phyloP scores from a whole-genome alignment of 2,888 invertebrate species.

The Rapana venosa region DNA sequence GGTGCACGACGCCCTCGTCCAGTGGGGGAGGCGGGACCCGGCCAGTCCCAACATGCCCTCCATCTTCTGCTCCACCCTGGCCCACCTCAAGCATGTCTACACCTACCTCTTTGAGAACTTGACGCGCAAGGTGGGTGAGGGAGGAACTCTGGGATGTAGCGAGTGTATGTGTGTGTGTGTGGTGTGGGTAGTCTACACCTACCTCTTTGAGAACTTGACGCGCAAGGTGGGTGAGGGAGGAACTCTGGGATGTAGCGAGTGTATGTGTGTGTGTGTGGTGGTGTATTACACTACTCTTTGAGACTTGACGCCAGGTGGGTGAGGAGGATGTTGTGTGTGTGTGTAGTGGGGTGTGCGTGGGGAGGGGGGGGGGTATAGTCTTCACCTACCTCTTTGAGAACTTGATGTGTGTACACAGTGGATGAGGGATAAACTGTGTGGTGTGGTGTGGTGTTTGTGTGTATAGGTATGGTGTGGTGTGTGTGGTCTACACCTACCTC shows the following conservation, averaged over 20 bases:
- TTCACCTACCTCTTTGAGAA: no score
- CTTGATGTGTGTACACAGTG: not conserved
- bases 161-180: not conserved
- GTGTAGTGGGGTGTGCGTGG: not conserved
- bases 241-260: not conserved
- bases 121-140: conserved; percentile 50
- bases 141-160: not conserved
- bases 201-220: conserved; percentile 63
- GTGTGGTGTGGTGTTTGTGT: no score
- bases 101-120: conserved; percentile 64
- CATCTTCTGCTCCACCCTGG: conserved; percentile 64
- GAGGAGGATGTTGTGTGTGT: not conserved
- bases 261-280: not conserved
- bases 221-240: conserved; percentile 49
- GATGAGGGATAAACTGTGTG: no score
- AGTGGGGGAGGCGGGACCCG: conserved; percentile 65
- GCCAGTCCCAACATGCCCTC: conserved; percentile 50
- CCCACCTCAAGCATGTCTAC: conserved; percentile 71
- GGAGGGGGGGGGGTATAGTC: not conserved
- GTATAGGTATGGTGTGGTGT: no score
- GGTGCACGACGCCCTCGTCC: conserved; percentile 62
- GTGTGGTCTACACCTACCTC: no score
- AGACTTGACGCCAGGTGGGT: conserved; percentile 59
- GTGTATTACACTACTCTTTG: conserved; percentile 63
- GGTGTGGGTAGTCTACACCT: conserved; percentile 61